Evolutionary conservation across 2,797 vertebrate genomes (phyloP).

Genomic region (Myotis planiceps): DNA sequence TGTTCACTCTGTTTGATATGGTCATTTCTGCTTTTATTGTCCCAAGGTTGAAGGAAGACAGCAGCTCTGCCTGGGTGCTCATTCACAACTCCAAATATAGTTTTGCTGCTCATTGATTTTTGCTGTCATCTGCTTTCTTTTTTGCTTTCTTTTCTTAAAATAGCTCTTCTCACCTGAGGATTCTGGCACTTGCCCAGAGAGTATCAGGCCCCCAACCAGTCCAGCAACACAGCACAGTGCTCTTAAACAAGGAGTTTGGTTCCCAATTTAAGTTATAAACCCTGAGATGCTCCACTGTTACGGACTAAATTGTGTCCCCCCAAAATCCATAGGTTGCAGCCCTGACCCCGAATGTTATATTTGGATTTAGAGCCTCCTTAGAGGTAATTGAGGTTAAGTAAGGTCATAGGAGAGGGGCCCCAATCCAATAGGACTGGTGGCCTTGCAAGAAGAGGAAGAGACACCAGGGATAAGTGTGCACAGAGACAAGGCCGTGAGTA

Average conservation of each 20-base stretch:
- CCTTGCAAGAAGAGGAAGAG: neutral
- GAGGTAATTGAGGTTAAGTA: neutral
- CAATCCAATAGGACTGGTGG: neutral
- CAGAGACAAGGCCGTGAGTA: neutral
- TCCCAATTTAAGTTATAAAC: neutral
- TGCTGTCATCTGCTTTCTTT: neutral
- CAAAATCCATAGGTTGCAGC: neutral
- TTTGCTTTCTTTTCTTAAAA: neutral
- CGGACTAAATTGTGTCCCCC: neutral
- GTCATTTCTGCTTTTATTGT: neutral
- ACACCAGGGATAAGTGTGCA: neutral
- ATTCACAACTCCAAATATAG: neutral
- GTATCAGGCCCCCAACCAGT: neutral
- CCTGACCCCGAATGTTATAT: neutral
- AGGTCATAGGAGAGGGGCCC: neutral
- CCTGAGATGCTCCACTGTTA: neutral
- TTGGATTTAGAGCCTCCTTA: neutral
- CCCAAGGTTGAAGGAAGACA: neutral
- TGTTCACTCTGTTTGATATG: neutral
- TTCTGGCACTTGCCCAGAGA: neutral
- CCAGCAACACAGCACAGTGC: neutral
- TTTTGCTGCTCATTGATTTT: neutral
- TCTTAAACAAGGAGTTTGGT: neutral
- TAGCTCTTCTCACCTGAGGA: neutral
- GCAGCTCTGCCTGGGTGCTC: neutral